Evolutionary conservation across 2,797 vertebrate species (phyloP).

Genomic region (Pelobates cultripes): DNA sequence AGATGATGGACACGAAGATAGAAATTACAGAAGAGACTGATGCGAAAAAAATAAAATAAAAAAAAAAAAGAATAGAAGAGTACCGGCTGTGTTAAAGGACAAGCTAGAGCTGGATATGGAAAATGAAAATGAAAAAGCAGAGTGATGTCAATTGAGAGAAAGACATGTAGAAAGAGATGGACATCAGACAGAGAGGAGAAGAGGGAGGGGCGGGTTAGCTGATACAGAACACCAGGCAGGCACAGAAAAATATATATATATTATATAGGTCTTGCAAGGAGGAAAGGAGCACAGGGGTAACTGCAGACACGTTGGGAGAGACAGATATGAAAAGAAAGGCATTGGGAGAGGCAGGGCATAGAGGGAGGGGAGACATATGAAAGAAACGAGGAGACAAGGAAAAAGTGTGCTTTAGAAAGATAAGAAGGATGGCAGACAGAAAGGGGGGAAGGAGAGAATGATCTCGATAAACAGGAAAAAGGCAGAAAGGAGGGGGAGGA

Average conservation of each 20-base stretch:
- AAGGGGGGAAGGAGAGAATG: constrained; percentile 37
- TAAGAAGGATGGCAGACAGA: constrained; percentile 21
- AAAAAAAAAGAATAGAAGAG: constrained; percentile 1
- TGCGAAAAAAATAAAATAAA: not conserved
- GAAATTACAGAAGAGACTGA: not conserved
- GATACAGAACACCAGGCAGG: constrained; percentile 2
- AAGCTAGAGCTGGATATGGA: not conserved
- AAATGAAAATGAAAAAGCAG: constrained; percentile 5
- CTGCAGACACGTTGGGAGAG: constrained; percentile 14
- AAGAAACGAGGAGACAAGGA: constrained; percentile 13
- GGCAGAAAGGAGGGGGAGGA: constrained; percentile 27
- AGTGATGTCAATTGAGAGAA: not conserved
- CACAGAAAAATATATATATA: constrained; percentile 1
- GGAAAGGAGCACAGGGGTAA: not conserved
- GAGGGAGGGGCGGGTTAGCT: not conserved
- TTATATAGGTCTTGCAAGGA: constrained; percentile 11
- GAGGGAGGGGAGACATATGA: constrained; percentile 13
- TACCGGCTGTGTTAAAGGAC: not conserved
- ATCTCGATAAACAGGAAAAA: constrained; percentile 56
- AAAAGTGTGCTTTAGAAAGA: constrained; percentile 36
- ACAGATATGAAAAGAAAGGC: constrained; percentile 33
- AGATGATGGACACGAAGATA: not conserved
- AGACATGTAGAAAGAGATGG: not conserved
- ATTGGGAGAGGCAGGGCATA: constrained; percentile 14
- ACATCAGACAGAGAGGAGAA: not conserved